Percentiles rank a stretch among this genome's conserved stretches.
These are phyloP conservation scores for Rosalia funebris DNA, from an alignment of 2,888 invertebrate genomes.

Conservation along the genomic window DNA sequence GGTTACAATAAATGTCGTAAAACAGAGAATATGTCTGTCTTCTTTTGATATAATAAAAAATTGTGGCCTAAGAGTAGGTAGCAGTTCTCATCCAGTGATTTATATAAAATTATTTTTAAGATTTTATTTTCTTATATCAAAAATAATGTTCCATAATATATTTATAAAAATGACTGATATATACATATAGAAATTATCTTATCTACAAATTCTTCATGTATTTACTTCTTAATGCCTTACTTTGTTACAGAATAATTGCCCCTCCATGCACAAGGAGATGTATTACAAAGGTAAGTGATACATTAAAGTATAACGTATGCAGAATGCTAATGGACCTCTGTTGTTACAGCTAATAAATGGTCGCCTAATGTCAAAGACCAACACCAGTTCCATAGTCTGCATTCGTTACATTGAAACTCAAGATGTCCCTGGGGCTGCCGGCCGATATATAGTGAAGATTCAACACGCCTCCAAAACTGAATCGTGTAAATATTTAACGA, in stretches of 20 bases:
- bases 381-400: constrained; percentile 52
- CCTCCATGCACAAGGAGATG: constrained; percentile 90
- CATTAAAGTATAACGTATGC: constrained; percentile 40
- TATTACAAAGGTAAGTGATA: constrained; percentile 79
- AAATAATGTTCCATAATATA: no score
- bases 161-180: no score
- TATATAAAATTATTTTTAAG: no score
- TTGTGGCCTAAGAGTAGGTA: no score
- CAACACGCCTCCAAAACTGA: constrained; percentile 17
- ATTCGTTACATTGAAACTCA: constrained; percentile 55
- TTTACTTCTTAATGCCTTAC: constrained; percentile 19
- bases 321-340: constrained; percentile 58
- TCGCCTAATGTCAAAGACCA: constrained; percentile 60
- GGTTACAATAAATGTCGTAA: no score
- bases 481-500: constrained; percentile 42
- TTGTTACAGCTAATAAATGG: constrained; percentile 64
- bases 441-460: background rate
- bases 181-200: no score
- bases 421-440: constrained; percentile 6
- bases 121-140: no score
- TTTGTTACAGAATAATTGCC: constrained; percentile 76
- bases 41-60: no score
- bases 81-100: no score
- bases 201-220: no score
- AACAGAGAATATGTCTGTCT: no score